Conservation (phyloP, 2,797 vertebrate genomes). For the Cephalopachus bancanus region DNA sequence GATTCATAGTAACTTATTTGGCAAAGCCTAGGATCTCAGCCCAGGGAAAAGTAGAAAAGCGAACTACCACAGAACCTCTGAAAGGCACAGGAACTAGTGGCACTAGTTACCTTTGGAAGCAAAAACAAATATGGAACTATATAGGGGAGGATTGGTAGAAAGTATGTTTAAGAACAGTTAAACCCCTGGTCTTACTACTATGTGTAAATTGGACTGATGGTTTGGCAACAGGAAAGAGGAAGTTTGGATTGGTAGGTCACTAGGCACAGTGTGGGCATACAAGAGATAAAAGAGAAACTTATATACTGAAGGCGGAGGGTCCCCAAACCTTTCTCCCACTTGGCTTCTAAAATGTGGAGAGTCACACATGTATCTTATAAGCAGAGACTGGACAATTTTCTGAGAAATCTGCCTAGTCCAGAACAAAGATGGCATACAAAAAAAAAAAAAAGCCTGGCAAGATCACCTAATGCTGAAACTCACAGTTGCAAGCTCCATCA, state of each 20-base stretch:
- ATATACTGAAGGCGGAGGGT: background rate
- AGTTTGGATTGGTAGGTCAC: background rate
- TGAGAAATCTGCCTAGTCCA: background rate
- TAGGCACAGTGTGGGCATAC: background rate
- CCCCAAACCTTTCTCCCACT: background rate
- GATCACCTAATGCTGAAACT: background rate
- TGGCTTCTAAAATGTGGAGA: background rate
- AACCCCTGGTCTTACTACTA: background rate
- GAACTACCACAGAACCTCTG: background rate
- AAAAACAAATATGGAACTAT: background rate
- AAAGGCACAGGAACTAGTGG: background rate
- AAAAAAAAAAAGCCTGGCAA: background rate
- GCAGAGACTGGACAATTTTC: background rate
- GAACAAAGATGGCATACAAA: background rate
- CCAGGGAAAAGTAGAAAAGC: background rate
- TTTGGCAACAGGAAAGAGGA: background rate
- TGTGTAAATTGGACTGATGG: background rate
- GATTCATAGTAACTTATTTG: background rate
- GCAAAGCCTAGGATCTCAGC: background rate
- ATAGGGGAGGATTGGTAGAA: background rate
- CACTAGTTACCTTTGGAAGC: background rate
- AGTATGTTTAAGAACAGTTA: background rate
- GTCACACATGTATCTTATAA: background rate
- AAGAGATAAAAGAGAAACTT: background rate
- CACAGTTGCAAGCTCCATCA: background rate